These are phyloP conservation scores for Scophthalmus maximus DNA, from an alignment of 2,113 vertebrate genomes.

Conservation along the genomic window DNA sequence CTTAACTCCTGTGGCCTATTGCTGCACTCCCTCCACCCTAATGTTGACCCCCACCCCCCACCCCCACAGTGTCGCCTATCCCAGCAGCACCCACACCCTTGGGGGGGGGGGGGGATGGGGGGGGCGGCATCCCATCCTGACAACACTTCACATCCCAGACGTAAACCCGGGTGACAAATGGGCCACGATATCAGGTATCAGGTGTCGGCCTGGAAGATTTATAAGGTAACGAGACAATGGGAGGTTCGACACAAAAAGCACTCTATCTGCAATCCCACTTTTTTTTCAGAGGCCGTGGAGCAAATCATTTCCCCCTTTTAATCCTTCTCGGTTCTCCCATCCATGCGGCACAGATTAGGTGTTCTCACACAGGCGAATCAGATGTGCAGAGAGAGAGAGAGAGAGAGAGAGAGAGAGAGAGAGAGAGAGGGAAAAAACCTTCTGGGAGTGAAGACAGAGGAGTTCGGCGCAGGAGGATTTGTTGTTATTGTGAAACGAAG, in stretches of 20 bases:
- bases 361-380: constrained; percentile 46
- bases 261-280: constrained; percentile 51
- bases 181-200: constrained; percentile 71
- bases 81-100: constrained; percentile 52
- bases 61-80: constrained; percentile 52
- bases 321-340: constrained; percentile 53
- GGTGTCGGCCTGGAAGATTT: constrained; percentile 74
- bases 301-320: constrained; percentile 52
- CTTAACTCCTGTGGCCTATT: constrained; percentile 26
- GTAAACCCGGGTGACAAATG: constrained; percentile 80
- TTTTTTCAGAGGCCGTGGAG: constrained; percentile 49
- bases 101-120: background rate
- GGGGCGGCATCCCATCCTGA: constrained; percentile 34
- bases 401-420: too few species aligned
- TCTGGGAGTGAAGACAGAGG: constrained; percentile 60
- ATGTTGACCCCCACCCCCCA: constrained; percentile 18
- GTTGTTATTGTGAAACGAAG: constrained; percentile 69
- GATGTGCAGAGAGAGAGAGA: too few species aligned
- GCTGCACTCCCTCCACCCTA: constrained; percentile 43
- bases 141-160: constrained; percentile 69
- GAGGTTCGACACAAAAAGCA: constrained; percentile 57
- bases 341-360: constrained; percentile 57
- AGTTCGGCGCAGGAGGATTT: constrained; percentile 52
- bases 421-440: too few species aligned
- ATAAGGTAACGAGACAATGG: constrained; percentile 74